These are phyloP conservation scores for Drosophila pseudoobscura DNA, from an alignment of 1,140 invertebrate genomes.

Conservation along the genomic window DNA sequence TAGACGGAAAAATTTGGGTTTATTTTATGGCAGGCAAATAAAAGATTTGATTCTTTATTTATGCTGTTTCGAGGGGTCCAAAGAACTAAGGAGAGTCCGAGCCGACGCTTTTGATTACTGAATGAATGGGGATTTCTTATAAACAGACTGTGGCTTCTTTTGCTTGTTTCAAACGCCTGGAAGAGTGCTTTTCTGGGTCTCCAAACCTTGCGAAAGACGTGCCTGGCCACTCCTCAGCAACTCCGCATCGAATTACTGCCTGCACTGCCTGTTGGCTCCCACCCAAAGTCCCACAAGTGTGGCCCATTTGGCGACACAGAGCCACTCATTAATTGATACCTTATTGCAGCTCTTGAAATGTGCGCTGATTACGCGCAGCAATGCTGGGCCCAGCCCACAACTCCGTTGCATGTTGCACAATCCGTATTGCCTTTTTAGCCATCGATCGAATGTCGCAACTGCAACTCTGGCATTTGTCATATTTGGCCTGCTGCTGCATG, in stretches of 20 bases:
- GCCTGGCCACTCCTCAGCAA: no score
- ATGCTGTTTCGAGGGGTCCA: background rate
- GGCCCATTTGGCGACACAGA: conserved; percentile 38
- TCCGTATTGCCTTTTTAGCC: conserved; percentile 68
- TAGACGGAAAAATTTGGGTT: background rate
- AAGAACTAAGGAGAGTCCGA: no score
- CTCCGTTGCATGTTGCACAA: conserved; percentile 54
- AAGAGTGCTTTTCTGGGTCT: no score
- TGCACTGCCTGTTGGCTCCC: background rate
- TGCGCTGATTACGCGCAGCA: conserved; percentile 30
- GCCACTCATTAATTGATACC: conserved; percentile 30
- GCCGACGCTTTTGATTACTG: no score
- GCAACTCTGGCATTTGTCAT: conserved; percentile 72
- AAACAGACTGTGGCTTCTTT: no score
- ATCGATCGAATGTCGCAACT: conserved; percentile 66
- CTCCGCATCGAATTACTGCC: no score
- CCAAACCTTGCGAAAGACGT: no score
- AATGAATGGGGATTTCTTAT: no score
- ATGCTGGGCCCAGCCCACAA: conserved; percentile 38
- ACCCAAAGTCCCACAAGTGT: conserved; percentile 44
- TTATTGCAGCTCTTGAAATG: conserved; percentile 1
- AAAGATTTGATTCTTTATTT: conserved; percentile 2
- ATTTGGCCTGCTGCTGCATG: conserved; percentile 74
- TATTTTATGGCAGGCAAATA: conserved; percentile 7
- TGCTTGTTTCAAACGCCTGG: no score